Evolutionary conservation across 2,888 invertebrate species (phyloP).

Genomic region (Nephrotoma flavescens): DNA sequence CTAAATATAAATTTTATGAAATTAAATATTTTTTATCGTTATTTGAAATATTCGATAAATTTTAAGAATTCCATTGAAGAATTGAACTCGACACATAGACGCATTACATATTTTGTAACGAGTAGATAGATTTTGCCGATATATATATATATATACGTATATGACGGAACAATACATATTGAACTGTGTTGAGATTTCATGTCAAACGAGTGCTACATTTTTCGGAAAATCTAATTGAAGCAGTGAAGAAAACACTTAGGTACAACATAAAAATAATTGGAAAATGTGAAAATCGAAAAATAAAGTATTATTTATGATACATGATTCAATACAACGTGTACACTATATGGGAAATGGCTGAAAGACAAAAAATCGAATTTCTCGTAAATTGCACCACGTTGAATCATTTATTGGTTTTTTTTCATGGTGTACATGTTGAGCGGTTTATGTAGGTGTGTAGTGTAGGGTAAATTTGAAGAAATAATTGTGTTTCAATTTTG

Average conservation of each 20-base stretch:
- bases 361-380: too few relatives aligned
- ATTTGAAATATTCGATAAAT: neutral
- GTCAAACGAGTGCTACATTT: neutral
- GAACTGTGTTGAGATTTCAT: neutral
- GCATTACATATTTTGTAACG: too few relatives aligned
- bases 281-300: neutral
- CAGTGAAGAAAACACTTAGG: neutral
- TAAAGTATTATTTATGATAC: neutral
- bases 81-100: neutral
- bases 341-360: neutral
- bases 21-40: neutral
- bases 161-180: neutral
- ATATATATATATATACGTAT: too few relatives aligned
- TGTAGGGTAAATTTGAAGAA: too few relatives aligned
- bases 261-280: neutral
- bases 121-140: neutral
- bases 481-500: too few relatives aligned
- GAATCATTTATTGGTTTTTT: neutral
- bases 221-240: neutral
- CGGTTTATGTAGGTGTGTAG: too few relatives aligned
- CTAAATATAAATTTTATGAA: neutral
- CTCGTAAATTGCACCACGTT: neutral
- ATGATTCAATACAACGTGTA: neutral
- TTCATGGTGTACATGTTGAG: too few relatives aligned
- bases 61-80: neutral